Evolutionary conservation across 2,113 vertebrate genomes (phyloP).

Genomic region (Glaucidium brasilianum): DNA sequence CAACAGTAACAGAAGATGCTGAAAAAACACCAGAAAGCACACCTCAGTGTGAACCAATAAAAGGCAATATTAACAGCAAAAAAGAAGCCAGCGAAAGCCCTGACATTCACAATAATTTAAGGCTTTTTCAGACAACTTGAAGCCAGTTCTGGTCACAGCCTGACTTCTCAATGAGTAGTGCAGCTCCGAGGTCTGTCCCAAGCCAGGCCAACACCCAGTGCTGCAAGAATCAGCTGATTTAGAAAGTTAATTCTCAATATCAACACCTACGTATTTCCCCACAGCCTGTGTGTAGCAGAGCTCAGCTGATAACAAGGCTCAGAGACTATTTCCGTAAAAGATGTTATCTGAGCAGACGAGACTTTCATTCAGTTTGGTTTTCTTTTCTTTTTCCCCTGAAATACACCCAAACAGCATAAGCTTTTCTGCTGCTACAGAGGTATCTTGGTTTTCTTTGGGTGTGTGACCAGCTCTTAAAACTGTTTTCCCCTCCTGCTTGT

Average conservation of each 20-base stretch:
- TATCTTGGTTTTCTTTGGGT: not conserved
- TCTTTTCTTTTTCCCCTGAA: not conserved
- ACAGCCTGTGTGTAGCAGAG: not conserved
- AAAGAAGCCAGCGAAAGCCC: not conserved
- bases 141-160: not conserved
- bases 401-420: not conserved
- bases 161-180: fast-evolving
- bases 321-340: not conserved
- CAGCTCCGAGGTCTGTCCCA: not conserved
- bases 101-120: not conserved
- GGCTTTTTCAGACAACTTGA: not conserved
- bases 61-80: not conserved
- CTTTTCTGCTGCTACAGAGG: not conserved
- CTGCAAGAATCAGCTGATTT: not conserved
- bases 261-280: not conserved
- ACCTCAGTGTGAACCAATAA: not conserved
- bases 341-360: not conserved
- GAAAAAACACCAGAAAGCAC: not conserved
- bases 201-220: not conserved
- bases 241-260: not conserved
- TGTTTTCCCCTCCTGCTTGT: not conserved
- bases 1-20: not conserved
- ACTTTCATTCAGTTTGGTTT: not conserved
- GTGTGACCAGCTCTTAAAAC: not conserved
- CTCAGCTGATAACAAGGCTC: not conserved